Evolutionary conservation across 2,888 invertebrate species (phyloP), one percentile per base, ranked within the genome.

Genomic region (Embidobia sp.): DNA sequence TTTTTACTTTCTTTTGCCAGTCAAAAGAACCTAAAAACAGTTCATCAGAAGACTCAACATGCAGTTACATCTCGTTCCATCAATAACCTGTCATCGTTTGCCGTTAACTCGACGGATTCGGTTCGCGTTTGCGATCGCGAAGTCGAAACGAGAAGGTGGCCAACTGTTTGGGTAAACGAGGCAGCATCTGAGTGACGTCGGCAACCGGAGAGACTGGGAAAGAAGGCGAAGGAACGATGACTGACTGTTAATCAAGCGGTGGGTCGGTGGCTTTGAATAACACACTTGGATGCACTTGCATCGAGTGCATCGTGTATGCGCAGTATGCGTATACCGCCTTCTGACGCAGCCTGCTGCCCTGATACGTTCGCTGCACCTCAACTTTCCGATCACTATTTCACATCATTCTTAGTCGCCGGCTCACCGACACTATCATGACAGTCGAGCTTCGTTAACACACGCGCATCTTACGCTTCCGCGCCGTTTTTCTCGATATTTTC

Each of bases 291-390:
- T 75, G 75, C 75, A 69, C 75, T 69, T 75, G 75, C 75, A 75
- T 55, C 63, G 63, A 63, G 69, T 67, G 67, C 75, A 75, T 67
- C 67, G 67, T 67, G 75, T 66, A 73, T 57, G 64, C 49, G 64
- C 72, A 63, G 74, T 49, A 42, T 37, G 66, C 44, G 46, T n/a
- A n/a, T 75, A 35, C 55, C 63, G 61, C 67, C 69, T 69, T 46
- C 55, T 63, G 48, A 55, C 33, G 22, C 44, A 16, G 67, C 48
- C 29, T 75, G 63, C 48, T 69, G 48, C 48, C 75, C 75, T 75
- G 75, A 75, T 75, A 69, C 69, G 61, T 69, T 75, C 48, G 63
- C 75, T 75, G 75, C 75, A 75, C 73, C 53, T 59, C 59, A 37
- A 37, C 72, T 35, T 51, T 66, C 66, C 73, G 63, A 55, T 72